Evolutionary conservation across 1,140 invertebrate genomes (phyloP).

Genomic region (Ericerus pela): DNA sequence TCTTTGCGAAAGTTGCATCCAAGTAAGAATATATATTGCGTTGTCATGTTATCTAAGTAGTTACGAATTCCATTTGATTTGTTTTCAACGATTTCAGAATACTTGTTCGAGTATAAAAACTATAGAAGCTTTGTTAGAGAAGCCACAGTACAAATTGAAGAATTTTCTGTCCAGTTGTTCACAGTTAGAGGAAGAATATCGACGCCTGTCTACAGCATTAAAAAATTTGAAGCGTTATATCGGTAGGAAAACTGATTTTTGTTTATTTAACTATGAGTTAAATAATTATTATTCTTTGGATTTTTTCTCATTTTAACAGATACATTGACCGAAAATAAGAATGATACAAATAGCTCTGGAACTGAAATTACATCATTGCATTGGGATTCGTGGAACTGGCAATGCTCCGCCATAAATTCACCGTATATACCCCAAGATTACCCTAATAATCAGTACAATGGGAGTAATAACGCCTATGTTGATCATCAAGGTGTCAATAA

Average conservation of each 20-base stretch:
- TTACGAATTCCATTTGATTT: conserved; percentile 12
- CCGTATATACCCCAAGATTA: conserved; percentile 5
- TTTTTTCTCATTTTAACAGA: conserved; percentile 7
- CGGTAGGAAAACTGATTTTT: conserved; percentile 36
- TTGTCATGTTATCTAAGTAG: conserved; percentile 7
- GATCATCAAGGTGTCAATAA: conserved; percentile 17
- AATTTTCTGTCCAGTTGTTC: conserved; percentile 48
- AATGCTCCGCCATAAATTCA: too few relatives aligned
- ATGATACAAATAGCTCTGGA: background rate
- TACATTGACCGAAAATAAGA: background rate
- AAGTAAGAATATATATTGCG: conserved; percentile 35
- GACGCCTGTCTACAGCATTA: conserved; percentile 61
- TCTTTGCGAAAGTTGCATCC: conserved; percentile 49
- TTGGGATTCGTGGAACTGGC: conserved; percentile 84
- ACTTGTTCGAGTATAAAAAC: conserved; percentile 45
- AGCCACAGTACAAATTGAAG: conserved; percentile 65
- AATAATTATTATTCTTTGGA: background rate
- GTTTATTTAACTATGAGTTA: background rate
- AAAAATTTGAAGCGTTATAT: conserved; percentile 71
- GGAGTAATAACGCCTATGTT: conserved; percentile 13
- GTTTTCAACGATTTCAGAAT: conserved; percentile 29
- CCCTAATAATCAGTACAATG: conserved; percentile 16
- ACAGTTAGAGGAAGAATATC: conserved; percentile 58
- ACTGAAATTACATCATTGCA: conserved; percentile 38
- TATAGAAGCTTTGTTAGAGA: conserved; percentile 64